Evolutionary conservation across 2,888 invertebrate genomes (phyloP), one percentile per base, ranked within the genome.

Genomic region (Luperina nickerlii): DNA sequence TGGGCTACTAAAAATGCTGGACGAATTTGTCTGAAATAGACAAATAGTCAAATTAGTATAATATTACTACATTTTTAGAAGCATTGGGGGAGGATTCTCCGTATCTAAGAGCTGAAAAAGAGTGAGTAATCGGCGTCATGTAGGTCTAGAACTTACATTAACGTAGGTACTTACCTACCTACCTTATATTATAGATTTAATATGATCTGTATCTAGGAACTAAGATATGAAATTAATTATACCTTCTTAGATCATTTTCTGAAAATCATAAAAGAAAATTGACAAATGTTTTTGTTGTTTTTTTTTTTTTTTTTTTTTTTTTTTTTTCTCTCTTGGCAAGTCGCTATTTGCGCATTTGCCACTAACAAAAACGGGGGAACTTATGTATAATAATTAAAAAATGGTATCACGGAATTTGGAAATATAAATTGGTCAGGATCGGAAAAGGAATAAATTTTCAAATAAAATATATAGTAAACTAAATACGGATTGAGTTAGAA

Each of bases 1-100:
- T 73, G 65, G 15, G 54, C 42, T 27, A 75, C 60, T n/a, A 57
- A 42, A n/a, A 38, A n/a, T 24, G 38, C 45, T 42, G 67, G 54
- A 71, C 27, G 20, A 48, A 72, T 42, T 54, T 11, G 67, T 79
- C 85, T 85, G 85, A 62, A 85, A 87, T 32, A 32, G 51, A 75
- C n/a, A 24, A 80, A 63, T 32, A 11, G 24, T 32, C 8, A 15
- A 15, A 27, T 32, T 48, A 76, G n/a, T 38, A 5, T 38, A 32
- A 0, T 18, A 9, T 13, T 27, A 57, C 42, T n/a, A 32, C 0
- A n/a, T 69, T 51, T 63, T 42, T 18, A 51, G 8, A 27, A 51
- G 24, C 6, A n/a, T 42, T 48, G 13, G 48, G 13, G n/a, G 7
- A 54, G 6, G 9, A 45, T 45, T 27, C 38, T 42, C n/a, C 13